Percentiles rank a stretch among this genome's conserved stretches.
Conservation (phyloP, 2,888 invertebrate species). For the Synanthedon vespiformis region DNA sequence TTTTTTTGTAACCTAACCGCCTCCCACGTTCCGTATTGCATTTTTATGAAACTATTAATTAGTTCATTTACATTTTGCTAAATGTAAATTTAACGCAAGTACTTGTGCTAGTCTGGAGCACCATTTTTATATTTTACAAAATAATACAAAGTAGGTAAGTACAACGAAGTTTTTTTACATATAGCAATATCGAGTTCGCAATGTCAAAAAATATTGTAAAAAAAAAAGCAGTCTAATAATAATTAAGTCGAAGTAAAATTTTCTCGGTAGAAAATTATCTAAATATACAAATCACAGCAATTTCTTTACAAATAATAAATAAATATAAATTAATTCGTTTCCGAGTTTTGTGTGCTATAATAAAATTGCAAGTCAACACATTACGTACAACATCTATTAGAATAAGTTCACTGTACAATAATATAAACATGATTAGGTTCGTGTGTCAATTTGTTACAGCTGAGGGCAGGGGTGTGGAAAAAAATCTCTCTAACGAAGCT, state of each 20-base stretch:
- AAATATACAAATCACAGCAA: slow-evolving; percentile 49
- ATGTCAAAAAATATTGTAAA: not conserved
- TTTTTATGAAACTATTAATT: slow-evolving; percentile 48
- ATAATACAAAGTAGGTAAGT: not conserved
- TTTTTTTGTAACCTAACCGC: slow-evolving; percentile 23
- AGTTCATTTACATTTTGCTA: slow-evolving; percentile 1
- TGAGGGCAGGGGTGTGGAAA: slow-evolving; percentile 39
- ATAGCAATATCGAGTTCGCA: not conserved
- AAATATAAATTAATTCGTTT: slow-evolving; percentile 52
- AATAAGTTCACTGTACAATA: slow-evolving; percentile 44
- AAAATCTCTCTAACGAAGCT: slow-evolving; percentile 62
- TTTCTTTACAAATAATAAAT: slow-evolving; percentile 43
- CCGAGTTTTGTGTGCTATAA: slow-evolving; percentile 26
- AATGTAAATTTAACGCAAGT: not conserved
- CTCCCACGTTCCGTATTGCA: slow-evolving; percentile 57
- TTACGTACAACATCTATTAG: slow-evolving; percentile 46
- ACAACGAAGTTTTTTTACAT: not conserved
- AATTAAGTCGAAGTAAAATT: not conserved
- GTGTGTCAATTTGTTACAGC: slow-evolving; percentile 41
- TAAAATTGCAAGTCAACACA: slow-evolving; percentile 23
- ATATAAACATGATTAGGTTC: slow-evolving; percentile 53
- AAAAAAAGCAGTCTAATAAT: not conserved
- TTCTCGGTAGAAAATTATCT: slow-evolving; percentile 34
- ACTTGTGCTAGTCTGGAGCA: slow-evolving; percentile 1
- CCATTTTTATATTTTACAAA: not conserved